phyloP scores from a whole-genome alignment of 2,113 vertebrate species.

The Acrocephalus arundinaceus region DNA sequence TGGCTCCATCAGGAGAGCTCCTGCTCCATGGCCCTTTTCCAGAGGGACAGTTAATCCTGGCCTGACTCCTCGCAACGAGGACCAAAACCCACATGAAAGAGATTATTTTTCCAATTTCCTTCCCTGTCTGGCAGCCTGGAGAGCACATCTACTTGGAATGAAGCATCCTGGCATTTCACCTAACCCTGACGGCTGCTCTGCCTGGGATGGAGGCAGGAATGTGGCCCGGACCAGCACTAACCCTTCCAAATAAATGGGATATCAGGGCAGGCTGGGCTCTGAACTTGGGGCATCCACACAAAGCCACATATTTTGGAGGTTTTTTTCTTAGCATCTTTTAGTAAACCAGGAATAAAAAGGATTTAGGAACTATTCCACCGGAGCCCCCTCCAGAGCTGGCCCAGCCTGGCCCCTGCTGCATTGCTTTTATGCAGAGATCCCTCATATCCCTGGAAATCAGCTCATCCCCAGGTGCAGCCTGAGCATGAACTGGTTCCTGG shows the following conservation, averaged over 20 bases:
- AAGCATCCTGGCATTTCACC: not conserved
- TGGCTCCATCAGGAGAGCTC: not conserved
- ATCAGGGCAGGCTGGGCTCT: not conserved
- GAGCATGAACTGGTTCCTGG: not conserved
- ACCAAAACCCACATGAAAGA: constrained; percentile 41
- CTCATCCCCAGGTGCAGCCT: not conserved
- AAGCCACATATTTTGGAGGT: not conserved
- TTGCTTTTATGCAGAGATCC: not conserved
- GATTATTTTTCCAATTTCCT: not conserved
- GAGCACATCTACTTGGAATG: not conserved
- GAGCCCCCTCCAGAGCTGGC: not conserved
- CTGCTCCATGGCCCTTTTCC: not conserved
- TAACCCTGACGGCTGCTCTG: not conserved
- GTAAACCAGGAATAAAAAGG: not conserved
- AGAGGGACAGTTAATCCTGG: constrained; percentile 25
- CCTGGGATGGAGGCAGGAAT: not conserved
- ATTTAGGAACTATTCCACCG: not conserved
- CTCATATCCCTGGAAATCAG: not conserved
- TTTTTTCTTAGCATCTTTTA: not conserved
- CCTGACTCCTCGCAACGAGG: not conserved
- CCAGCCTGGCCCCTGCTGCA: not conserved
- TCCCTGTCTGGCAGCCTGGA: not conserved
- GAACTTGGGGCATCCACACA: not conserved
- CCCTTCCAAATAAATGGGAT: not conserved
- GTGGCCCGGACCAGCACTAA: not conserved